Evolutionary conservation across 2,888 invertebrate species (phyloP).

Genomic region (Dryococelus australis): DNA sequence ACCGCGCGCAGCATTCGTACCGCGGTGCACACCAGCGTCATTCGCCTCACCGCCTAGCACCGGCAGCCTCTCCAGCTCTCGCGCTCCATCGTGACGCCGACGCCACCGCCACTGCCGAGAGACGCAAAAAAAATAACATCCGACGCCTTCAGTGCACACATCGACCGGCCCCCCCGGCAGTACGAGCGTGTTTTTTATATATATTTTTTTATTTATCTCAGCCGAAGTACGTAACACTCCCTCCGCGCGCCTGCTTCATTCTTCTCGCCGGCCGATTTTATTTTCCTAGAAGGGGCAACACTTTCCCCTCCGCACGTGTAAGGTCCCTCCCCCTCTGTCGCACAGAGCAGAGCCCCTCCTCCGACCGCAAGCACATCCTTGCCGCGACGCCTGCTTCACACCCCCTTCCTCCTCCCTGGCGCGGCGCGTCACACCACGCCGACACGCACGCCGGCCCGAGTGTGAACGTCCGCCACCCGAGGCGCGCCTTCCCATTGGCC

Average conservation of each 20-base stretch:
- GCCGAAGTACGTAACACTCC: not conserved
- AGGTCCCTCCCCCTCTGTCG: slow-evolving; percentile 58
- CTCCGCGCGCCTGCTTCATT: slow-evolving; percentile 5
- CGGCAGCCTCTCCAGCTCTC: slow-evolving; percentile 13
- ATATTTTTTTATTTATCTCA: not conserved
- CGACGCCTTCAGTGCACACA: not conserved
- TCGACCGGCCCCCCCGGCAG: slow-evolving; percentile 24
- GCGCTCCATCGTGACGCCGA: slow-evolving; percentile 4
- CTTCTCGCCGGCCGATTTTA: not conserved
- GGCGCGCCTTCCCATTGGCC: slow-evolving; percentile 56
- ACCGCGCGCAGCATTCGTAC: too few species aligned
- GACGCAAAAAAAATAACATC: not conserved
- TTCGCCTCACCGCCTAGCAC: too few species aligned
- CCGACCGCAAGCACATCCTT: slow-evolving; percentile 62
- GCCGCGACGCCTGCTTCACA: slow-evolving; percentile 60
- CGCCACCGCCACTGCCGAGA: not conserved
- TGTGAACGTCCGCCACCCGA: slow-evolving; percentile 52
- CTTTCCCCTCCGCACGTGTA: slow-evolving; percentile 22
- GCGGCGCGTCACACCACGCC: slow-evolving; percentile 48
- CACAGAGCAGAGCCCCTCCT: slow-evolving; percentile 64
- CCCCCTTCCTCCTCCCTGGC: slow-evolving; percentile 54
- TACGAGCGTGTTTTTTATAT: slow-evolving; percentile 35
- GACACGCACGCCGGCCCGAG: slow-evolving; percentile 53
- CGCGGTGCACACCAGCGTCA: too few species aligned
- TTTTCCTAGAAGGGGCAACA: slow-evolving; percentile 21